Conservation (phyloP, 2,113 vertebrate species). For the Ceuthmochares aereus region DNA sequence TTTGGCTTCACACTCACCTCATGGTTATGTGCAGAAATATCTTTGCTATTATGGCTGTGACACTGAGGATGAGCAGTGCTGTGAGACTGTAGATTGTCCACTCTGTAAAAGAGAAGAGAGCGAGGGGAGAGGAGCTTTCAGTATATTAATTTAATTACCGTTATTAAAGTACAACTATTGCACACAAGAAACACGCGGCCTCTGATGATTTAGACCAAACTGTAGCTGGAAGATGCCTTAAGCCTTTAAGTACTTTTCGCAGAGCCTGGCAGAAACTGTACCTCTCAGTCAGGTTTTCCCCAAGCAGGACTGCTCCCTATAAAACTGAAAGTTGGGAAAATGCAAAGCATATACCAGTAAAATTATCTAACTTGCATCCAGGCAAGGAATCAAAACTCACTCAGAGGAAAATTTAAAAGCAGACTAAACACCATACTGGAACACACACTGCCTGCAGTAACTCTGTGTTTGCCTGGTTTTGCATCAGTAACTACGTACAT, state of each 20-base stretch:
- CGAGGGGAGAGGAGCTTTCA: neutral
- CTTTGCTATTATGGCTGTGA: slow-evolving; percentile 91
- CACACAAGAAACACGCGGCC: neutral
- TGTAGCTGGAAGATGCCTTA: neutral
- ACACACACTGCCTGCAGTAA: neutral
- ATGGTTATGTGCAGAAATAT: slow-evolving; percentile 90
- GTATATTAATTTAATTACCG: neutral
- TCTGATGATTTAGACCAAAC: neutral
- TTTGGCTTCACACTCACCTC: slow-evolving; percentile 83
- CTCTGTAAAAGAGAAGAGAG: slow-evolving; percentile 73
- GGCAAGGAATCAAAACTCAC: neutral
- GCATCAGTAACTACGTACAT: neutral
- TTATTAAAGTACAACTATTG: neutral
- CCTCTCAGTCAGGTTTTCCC: neutral
- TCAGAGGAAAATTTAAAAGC: neutral
- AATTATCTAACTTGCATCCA: neutral
- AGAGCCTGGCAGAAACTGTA: neutral
- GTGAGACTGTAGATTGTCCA: slow-evolving; percentile 95
- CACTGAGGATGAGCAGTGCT: slow-evolving; percentile 89
- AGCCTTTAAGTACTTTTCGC: neutral
- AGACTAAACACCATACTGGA: neutral
- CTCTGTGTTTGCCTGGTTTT: neutral
- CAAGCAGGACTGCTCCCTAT: neutral
- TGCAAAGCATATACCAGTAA: neutral
- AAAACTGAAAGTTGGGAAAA: neutral